Conservation (phyloP, 92 coral and sea anemone species). For the Nematostella vectensis region DNA sequence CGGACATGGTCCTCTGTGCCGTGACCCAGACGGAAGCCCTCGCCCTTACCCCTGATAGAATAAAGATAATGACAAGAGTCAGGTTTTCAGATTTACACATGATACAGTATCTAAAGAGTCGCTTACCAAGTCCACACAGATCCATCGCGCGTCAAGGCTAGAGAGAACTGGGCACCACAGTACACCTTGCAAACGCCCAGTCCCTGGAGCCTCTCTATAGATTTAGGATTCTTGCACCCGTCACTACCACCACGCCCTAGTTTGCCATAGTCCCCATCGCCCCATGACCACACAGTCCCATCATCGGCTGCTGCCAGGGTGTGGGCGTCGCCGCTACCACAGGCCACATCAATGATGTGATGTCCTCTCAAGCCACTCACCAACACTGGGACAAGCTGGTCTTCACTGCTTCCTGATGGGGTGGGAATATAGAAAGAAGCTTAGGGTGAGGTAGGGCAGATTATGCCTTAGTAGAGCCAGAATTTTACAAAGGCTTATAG, state of each 20-base stretch:
- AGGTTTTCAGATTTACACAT: neutral
- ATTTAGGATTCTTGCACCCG: conserved; percentile 80
- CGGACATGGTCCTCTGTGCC: conserved; percentile 86
- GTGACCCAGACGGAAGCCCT: conserved; percentile 89
- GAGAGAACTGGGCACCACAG: conserved; percentile 93
- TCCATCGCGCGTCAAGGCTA: conserved; percentile 85
- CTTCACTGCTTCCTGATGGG: conserved; percentile 80
- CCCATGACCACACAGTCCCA: conserved; percentile 99
- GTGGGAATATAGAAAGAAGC: neutral
- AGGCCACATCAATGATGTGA: conserved; percentile 91
- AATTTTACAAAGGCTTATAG: neutral
- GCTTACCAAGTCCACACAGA: conserved; percentile 89
- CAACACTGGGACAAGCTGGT: conserved; percentile 76
- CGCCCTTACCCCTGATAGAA: conserved; percentile 99
- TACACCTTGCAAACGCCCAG: conserved; percentile 67
- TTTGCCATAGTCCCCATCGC: conserved; percentile 99
- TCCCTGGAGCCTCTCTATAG: conserved; percentile 70
- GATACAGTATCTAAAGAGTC: neutral
- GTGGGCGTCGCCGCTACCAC: conserved; percentile 99
- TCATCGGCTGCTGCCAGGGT: conserved; percentile 93
- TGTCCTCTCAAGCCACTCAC: conserved; percentile 84
- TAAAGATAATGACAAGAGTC: too few relatives aligned
- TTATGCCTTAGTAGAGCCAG: neutral
- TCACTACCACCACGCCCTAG: conserved; percentile 98
- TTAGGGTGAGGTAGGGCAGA: neutral